These are phyloP conservation scores for Drosophila busckii DNA, from an alignment of 1,140 invertebrate species.

Conservation along the genomic window DNA sequence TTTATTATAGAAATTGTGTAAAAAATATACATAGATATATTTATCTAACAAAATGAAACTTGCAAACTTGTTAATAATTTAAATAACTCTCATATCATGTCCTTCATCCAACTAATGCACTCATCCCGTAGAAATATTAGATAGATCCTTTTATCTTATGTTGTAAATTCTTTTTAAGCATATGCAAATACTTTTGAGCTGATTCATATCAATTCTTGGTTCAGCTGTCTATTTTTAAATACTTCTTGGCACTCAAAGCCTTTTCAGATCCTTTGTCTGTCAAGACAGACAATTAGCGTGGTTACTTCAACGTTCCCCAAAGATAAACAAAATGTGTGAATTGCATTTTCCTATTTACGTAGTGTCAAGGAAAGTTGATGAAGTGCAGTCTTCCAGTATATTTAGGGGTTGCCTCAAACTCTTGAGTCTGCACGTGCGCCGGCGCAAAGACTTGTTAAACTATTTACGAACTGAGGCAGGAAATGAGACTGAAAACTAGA, in stretches of 20 bases:
- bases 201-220: slow-evolving; percentile 1
- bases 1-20: too few relatives aligned
- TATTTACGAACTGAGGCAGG: slow-evolving; percentile 24
- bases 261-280: slow-evolving; percentile 46
- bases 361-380: not conserved
- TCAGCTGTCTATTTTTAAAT: not conserved
- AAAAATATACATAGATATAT: too few relatives aligned
- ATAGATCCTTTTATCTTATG: too few relatives aligned
- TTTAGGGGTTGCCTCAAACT: slow-evolving; percentile 3
- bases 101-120: too few relatives aligned
- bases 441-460: slow-evolving; percentile 15
- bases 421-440: slow-evolving; percentile 26
- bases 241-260: not conserved
- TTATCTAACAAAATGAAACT: too few relatives aligned
- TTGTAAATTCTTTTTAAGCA: too few relatives aligned
- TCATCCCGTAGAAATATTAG: too few relatives aligned
- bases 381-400: not conserved
- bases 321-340: slow-evolving; percentile 19
- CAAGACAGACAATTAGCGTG: slow-evolving; percentile 32
- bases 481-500: not conserved
- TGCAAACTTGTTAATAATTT: too few relatives aligned
- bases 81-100: too few relatives aligned
- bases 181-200: too few relatives aligned
- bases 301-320: slow-evolving; percentile 9
- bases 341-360: not conserved